Evolutionary conservation across 1,140 invertebrate genomes (phyloP), one percentile per base, ranked within the genome.

Genomic region (Monomorium pharaonis): DNA sequence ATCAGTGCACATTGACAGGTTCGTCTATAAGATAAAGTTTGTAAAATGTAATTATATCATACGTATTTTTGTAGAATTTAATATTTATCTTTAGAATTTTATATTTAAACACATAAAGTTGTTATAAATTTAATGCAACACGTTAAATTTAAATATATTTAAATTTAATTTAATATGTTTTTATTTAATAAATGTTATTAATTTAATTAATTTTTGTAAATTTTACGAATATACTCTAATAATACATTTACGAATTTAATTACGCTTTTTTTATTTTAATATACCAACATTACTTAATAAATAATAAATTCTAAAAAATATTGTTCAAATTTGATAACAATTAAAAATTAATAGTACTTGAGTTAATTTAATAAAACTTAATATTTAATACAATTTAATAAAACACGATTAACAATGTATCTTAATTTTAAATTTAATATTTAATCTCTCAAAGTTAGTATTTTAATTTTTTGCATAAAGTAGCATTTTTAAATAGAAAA

Each of bases 341-440:
- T n/a, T n/a, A n/a, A n/a, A 24, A 51, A 16, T 27, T n/a, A 27
- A 76, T 76, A 76, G 62, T 62, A 76, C 2, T 60, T n/a, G 1
- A 2, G 10, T 33, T 12, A 76, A 62, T 27, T n/a, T n/a, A n/a
- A n/a, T n/a, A n/a, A n/a, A n/a, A n/a, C n/a, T n/a, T 58, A 75
- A 75, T 58, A 75, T 58, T 56, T 60, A 51, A 44, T 72, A 51
- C 16, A 74, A 60, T 27, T 60, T 60, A 60, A 30, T 18, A 18
- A 37, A n/a, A n/a, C n/a, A 44, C 14, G 0, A 30, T 12, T 21
- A 60, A 9, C 14, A n/a, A 42, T 60, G n/a, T n/a, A 27, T 42
- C 6, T 18, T 6, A 7, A 2, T 42, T 60, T 16, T 12, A 4
- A 51, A 72, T 27, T 76, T 76, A 18, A 27, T 14, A 27, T 76